Base-by-base conservation (phyloP, 2,888 invertebrate genomes). In the Rhimphoctona megacephalus region DNA sequence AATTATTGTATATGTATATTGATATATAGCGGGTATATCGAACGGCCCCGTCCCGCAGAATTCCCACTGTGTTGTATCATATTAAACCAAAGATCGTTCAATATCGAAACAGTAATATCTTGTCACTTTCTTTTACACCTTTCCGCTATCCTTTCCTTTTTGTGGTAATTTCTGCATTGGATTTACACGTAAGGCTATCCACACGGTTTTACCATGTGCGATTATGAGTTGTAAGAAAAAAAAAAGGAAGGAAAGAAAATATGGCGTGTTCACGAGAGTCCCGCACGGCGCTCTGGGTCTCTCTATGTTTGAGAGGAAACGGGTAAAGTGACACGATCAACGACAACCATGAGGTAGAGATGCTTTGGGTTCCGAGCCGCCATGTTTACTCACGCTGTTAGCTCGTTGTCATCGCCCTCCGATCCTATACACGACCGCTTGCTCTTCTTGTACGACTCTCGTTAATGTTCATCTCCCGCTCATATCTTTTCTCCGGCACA, bases 41-140 rank as follows among this genome's bases (percentile, higher is more conserved):
- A 85, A 81, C 81, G 89, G 83, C 78, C 83, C 81, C 73, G 82
- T 78, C 83, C 74, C 61, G 79, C 85, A 82, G 88, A 87, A 84
- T 79, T 81, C 87, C 89, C 89, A 81, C 86, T 89, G 89, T 90
- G 90, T 92, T 93, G 93, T 93, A 93, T 92, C 90, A 93, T 93
- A 93, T 93, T 93, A 93, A 93, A 93, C 93, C 93, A 93, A 93
- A 93, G 93, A 93, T 90, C 92, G 90, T 93, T 93, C 90, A 92
- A 92, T 89, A 92, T 90, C 87, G 85, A 88, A 84, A 81, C 66
- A 76, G 64, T 70, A 64, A 84, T 54, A 30, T 79, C 33, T 69
- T 73, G 69, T 83, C 39, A 46, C 22, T 11, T 69, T 52, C 30
- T 64, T 69, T 85, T 80, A 83, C 79, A 73, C 46, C 43, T 49